Evolutionary conservation across 2,888 invertebrate genomes (phyloP).

Genomic region (Luperina nickerlii): DNA sequence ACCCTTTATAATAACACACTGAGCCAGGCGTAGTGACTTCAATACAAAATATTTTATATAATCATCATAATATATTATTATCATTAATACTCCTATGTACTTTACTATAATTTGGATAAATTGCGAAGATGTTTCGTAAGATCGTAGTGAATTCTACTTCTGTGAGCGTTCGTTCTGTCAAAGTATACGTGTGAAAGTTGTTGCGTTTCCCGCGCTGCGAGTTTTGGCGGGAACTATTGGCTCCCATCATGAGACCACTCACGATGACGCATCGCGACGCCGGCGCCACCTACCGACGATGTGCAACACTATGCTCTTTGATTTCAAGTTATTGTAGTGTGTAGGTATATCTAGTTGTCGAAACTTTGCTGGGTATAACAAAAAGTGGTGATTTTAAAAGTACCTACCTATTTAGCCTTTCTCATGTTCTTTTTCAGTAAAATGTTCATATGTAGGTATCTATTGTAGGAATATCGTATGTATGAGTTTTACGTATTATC

Average conservation of each 20-base stretch:
- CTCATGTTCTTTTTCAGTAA: not conserved
- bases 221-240: constrained; percentile 73
- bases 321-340: constrained; percentile 44
- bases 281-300: constrained; percentile 64
- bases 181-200: constrained; percentile 73
- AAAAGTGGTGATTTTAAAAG: not conserved
- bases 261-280: constrained; percentile 70
- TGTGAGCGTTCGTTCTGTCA: constrained; percentile 18
- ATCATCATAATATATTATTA: not conserved
- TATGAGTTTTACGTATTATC: not conserved
- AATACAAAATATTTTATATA: not conserved
- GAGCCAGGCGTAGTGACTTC: not conserved
- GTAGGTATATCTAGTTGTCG: not conserved
- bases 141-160: constrained; percentile 30
- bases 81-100: not conserved
- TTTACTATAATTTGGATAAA: not conserved
- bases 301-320: constrained; percentile 42
- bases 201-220: constrained; percentile 72
- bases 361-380: not conserved
- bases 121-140: constrained; percentile 20
- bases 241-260: constrained; percentile 67
- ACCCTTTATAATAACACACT: not conserved
- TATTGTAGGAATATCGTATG: not conserved
- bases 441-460: not conserved
- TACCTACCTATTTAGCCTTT: not conserved